Conservation (phyloP, 1,140 invertebrate genomes). For the Papilio machaon region DNA sequence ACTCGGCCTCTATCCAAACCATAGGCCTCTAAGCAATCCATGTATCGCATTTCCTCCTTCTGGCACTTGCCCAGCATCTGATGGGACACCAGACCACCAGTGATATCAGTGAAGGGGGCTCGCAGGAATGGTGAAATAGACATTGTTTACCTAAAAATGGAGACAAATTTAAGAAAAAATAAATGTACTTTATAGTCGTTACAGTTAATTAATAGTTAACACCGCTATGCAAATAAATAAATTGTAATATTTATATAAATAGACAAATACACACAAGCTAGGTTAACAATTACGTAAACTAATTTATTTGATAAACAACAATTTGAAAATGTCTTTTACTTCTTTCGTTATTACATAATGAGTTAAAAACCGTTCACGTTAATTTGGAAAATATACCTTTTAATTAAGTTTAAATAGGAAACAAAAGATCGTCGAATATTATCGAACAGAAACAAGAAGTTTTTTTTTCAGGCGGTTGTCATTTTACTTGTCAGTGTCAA, state of each 20-base stretch:
- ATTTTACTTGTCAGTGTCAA: background rate
- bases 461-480: background rate
- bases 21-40: slow-evolving; percentile 90
- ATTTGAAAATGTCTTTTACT: background rate
- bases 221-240: background rate
- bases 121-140: slow-evolving; percentile 83
- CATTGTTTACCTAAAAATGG: slow-evolving; percentile 2
- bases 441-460: background rate
- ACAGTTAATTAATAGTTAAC: background rate
- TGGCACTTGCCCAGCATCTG: slow-evolving; percentile 84
- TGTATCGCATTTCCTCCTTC: slow-evolving; percentile 85
- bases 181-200: background rate
- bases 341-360: background rate
- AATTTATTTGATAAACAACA: background rate
- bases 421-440: background rate
- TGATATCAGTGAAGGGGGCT: slow-evolving; percentile 86
- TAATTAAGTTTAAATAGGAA: background rate
- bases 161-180: background rate
- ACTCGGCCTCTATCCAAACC: slow-evolving; percentile 82
- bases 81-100: slow-evolving; percentile 83
- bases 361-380: background rate
- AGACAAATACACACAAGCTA: background rate
- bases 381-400: slow-evolving; percentile 6
- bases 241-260: background rate
- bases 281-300: slow-evolving; percentile 20